Evolutionary conservation across 2,113 vertebrate species (phyloP).

Genomic region (Drymodes brunneopygia): DNA sequence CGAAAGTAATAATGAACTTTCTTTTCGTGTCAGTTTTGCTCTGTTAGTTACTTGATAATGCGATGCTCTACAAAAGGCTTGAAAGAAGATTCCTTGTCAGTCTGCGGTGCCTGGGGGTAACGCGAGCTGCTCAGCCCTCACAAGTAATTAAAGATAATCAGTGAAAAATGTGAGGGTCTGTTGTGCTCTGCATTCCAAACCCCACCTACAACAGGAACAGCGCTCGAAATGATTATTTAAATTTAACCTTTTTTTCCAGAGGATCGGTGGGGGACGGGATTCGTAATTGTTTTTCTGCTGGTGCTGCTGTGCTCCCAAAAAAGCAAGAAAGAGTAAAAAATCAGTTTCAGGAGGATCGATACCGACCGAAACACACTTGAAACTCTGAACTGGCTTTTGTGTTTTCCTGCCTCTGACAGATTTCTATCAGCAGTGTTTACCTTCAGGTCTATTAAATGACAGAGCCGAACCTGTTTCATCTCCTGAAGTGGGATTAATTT

Average conservation of each 20-base stretch:
- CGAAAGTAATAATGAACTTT: constrained; percentile 63
- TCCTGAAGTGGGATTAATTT: constrained; percentile 12
- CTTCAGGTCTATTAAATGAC: neutral
- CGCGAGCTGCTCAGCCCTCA: constrained; percentile 65
- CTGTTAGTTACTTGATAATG: constrained; percentile 64
- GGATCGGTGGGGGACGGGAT: neutral
- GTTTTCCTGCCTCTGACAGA: constrained; percentile 11
- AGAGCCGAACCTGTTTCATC: neutral
- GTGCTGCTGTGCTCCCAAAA: neutral
- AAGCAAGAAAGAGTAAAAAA: neutral
- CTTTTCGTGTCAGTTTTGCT: constrained; percentile 62
- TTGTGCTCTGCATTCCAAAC: constrained; percentile 71
- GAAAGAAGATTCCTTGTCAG: constrained; percentile 72
- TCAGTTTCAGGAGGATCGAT: neutral
- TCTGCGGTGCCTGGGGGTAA: constrained; percentile 57
- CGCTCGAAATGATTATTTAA: constrained; percentile 46
- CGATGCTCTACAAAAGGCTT: constrained; percentile 65
- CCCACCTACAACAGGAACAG: constrained; percentile 69
- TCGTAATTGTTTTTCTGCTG: neutral
- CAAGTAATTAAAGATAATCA: constrained; percentile 84
- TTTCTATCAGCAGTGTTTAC: constrained; percentile 44
- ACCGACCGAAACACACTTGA: neutral
- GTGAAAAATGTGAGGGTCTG: constrained; percentile 72
- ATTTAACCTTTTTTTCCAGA: constrained; percentile 52
- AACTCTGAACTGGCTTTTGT: neutral